phyloP scores from a whole-genome alignment of 1,140 invertebrate species.

The Cylas formicarius region DNA sequence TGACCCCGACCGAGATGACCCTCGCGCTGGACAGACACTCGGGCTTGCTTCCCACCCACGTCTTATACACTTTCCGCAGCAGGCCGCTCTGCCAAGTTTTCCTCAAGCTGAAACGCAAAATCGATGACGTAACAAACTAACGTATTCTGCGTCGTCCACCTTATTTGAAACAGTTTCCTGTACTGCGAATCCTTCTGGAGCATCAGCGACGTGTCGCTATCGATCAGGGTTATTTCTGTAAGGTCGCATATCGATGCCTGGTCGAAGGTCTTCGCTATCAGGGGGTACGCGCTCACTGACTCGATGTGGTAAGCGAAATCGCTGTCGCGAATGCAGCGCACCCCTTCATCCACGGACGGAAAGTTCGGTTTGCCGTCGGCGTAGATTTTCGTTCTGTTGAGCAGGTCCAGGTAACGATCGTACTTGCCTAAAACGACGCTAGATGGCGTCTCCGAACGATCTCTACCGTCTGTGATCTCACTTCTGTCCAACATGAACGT shows the following conservation, averaged over 20 bases:
- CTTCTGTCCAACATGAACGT: constrained; percentile 25
- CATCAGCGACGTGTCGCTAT: constrained; percentile 41
- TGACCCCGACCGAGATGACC: constrained; percentile 23
- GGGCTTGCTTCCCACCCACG: constrained; percentile 26
- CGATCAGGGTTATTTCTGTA: constrained; percentile 40
- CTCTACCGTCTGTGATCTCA: constrained; percentile 13
- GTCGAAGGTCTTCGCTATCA: constrained; percentile 42
- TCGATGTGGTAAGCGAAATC: constrained; percentile 47
- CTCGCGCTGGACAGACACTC: constrained; percentile 24
- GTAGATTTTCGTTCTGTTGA: constrained; percentile 22
- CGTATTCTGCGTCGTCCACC: constrained; percentile 18
- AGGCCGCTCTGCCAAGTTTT: constrained; percentile 25
- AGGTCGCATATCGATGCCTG: constrained; percentile 44
- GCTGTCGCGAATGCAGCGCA: constrained; percentile 21
- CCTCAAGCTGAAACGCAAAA: constrained; percentile 20
- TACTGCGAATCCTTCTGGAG: constrained; percentile 45
- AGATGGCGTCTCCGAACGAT: too few species aligned
- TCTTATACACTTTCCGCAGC: constrained; percentile 19
- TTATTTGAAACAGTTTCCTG: constrained; percentile 42
- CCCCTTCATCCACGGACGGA: constrained; percentile 18
- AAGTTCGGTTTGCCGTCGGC: constrained; percentile 9
- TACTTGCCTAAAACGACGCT: constrained; percentile 13
- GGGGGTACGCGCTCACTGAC: constrained; percentile 43
- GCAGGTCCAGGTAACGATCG: constrained; percentile 8
- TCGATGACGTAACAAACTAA: too few species aligned